Conservation (phyloP, 2,888 invertebrate species). For the Eubasilissa splendida region DNA sequence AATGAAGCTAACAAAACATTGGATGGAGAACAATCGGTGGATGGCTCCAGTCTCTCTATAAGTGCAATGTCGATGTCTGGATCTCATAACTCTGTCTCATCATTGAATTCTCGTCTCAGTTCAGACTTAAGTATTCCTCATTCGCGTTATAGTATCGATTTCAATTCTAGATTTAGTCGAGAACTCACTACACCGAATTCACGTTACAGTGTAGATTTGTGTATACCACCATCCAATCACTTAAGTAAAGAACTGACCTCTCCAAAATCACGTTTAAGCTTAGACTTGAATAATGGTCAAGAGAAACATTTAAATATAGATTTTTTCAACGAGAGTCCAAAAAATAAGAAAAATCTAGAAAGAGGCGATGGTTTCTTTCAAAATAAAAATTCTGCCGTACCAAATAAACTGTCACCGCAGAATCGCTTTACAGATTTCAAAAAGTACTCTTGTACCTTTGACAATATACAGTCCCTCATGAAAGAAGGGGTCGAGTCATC, state of each 20-base stretch:
- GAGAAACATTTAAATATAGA: constrained; percentile 69
- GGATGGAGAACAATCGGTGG: constrained; percentile 70
- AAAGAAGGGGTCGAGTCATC: constrained; percentile 78
- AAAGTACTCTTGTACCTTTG: constrained; percentile 83
- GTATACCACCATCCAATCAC: constrained; percentile 75
- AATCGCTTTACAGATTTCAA: constrained; percentile 76
- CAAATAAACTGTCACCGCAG: constrained; percentile 72
- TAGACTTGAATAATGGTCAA: constrained; percentile 74
- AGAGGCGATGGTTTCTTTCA: constrained; percentile 54
- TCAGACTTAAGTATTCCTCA: constrained; percentile 76
- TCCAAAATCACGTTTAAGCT: constrained; percentile 75
- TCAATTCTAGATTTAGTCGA: constrained; percentile 72
- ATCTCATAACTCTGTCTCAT: constrained; percentile 63
- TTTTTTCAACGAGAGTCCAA: constrained; percentile 70
- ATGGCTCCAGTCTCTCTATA: constrained; percentile 71
- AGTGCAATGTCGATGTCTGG: constrained; percentile 72
- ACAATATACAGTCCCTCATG: constrained; percentile 82
- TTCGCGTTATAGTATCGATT: constrained; percentile 74
- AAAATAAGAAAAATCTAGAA: constrained; percentile 65
- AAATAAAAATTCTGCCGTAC: constrained; percentile 60
- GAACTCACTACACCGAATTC: constrained; percentile 77
- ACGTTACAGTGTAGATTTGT: constrained; percentile 79
- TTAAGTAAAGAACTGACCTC: constrained; percentile 73
- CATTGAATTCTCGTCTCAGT: constrained; percentile 76
- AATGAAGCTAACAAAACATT: constrained; percentile 64